Conservation (phyloP, 2,113 vertebrate genomes). For the Ageneiosus marmoratus region DNA sequence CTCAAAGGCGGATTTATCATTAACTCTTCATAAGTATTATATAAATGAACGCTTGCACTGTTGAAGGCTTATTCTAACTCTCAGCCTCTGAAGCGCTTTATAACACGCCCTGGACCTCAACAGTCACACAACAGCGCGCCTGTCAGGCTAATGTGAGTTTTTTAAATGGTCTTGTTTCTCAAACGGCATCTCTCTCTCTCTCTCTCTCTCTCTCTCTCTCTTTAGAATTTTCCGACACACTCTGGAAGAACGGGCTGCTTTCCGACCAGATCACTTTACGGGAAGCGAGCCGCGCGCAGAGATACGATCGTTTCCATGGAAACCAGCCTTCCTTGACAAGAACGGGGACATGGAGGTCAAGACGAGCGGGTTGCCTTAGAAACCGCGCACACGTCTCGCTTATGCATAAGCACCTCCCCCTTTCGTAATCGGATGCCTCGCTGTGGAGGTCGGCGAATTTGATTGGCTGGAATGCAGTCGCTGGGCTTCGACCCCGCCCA, state of each 20-base stretch:
- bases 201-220: neutral
- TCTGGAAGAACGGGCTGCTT: slow-evolving; percentile 47
- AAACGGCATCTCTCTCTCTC: neutral
- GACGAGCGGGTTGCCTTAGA: slow-evolving; percentile 61
- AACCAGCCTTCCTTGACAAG: slow-evolving; percentile 57
- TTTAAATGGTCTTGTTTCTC: neutral
- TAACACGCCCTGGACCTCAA: neutral
- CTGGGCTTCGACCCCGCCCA: slow-evolving; percentile 54
- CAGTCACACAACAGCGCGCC: neutral
- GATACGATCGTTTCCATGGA: slow-evolving; percentile 60
- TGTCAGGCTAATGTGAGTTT: neutral
- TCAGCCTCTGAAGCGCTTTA: neutral
- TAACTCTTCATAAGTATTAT: too few relatives aligned
- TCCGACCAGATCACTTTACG: slow-evolving; percentile 61
- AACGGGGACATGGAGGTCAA: slow-evolving; percentile 59
- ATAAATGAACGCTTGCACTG: neutral
- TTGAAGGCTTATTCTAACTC: too few relatives aligned
- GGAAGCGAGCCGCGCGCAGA: slow-evolving; percentile 54
- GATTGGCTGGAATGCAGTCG: slow-evolving; percentile 61
- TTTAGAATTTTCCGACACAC: slow-evolving; percentile 35
- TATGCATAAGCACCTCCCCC: slow-evolving; percentile 49
- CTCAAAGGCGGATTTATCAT: too few relatives aligned
- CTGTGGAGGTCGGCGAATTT: slow-evolving; percentile 50
- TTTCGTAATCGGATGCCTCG: slow-evolving; percentile 41
- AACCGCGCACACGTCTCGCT: slow-evolving; percentile 59